A percentile compares a stretch with the other conserved stretches of the same genome.
Conservation (phyloP, 2,888 invertebrate species). For the Pseudolycoriella hygida region DNA sequence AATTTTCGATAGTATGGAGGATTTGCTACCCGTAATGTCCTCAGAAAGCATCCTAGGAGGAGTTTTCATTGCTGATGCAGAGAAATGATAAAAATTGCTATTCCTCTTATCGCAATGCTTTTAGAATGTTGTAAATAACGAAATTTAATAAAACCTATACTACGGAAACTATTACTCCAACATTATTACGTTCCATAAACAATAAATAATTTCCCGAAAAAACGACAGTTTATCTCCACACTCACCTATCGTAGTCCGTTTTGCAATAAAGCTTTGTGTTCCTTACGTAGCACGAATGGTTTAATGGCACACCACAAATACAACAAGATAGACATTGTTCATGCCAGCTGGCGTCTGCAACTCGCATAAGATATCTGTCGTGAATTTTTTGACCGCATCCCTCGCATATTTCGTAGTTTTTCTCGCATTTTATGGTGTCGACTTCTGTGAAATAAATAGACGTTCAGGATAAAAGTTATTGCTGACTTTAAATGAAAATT, state of each 20-base stretch:
- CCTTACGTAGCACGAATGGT: slow-evolving; percentile 86
- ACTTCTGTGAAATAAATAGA: slow-evolving; percentile 19
- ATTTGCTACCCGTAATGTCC: too few relatives aligned
- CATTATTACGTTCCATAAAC: too few relatives aligned
- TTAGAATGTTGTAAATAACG: too few relatives aligned
- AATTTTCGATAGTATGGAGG: too few relatives aligned
- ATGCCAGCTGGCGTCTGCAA: slow-evolving; percentile 90
- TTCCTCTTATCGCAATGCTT: too few relatives aligned
- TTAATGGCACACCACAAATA: slow-evolving; percentile 78
- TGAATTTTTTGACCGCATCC: slow-evolving; percentile 90
- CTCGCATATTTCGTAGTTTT: slow-evolving; percentile 77
- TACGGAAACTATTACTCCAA: too few relatives aligned
- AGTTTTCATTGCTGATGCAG: too few relatives aligned
- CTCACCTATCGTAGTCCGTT: slow-evolving; percentile 88
- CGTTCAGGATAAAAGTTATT: background rate
- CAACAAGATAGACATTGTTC: slow-evolving; percentile 91
- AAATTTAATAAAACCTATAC: too few relatives aligned
- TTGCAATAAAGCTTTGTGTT: slow-evolving; percentile 93
- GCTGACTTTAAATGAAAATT: background rate
- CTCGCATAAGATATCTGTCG: slow-evolving; percentile 88
- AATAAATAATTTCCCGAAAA: too few relatives aligned
- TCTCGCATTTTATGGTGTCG: slow-evolving; percentile 54
- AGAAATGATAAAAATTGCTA: too few relatives aligned
- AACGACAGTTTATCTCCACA: background rate
- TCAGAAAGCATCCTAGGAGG: too few relatives aligned